Base-by-base conservation (phyloP, 1,140 invertebrate species). In the Plodia interpunctella region DNA sequence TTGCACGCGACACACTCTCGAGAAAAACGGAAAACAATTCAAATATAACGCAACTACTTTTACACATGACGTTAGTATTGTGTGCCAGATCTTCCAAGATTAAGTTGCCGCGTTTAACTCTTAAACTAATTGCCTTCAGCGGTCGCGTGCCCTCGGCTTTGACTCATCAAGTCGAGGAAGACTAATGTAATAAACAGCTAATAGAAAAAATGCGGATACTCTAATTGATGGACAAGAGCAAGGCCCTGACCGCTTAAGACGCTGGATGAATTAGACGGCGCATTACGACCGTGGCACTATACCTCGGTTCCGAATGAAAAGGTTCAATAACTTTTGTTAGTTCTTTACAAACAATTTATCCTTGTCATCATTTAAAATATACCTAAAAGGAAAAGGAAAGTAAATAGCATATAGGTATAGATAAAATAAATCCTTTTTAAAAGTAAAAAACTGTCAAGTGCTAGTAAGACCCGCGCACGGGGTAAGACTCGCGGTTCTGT, bases 181-280 rank as follows among this genome's bases (percentile, higher is more conserved):
- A 78, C 76, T 83, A 84, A 85, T 85, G 82, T 80, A 86, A 83
- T 85, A 83, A 82, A 76, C 75, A 76, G 74, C 66, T 74, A 76
- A 73, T 76, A 85, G 77, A 83, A 80, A 81, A 80, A 82, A 83
- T 83, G 72, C 83, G 85, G 82, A 88, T 81, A 81, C 74, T 69
- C 72, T 83, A 84, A 88, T 87, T 88, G 72, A 83, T 78, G 68
- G 73, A 59, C 73, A 65, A 67, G 72, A 72, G 67, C 78, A 72
- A 82, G 79, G 66, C 69, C 79, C 74, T 79, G 80, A 75, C 80
- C 68, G 67, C 70, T 49, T 57, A 25, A 55, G 49, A 57, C 38
- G 35, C 15, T 49, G 57, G 59, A 65, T 60, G 57, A 62, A 65
- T 62, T 60, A 63, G 38, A 49, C 56, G 8, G 55, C 17, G 30